phyloP scores from a whole-genome alignment of 1,140 invertebrate species.

The Polypedilum vanderplanki region DNA sequence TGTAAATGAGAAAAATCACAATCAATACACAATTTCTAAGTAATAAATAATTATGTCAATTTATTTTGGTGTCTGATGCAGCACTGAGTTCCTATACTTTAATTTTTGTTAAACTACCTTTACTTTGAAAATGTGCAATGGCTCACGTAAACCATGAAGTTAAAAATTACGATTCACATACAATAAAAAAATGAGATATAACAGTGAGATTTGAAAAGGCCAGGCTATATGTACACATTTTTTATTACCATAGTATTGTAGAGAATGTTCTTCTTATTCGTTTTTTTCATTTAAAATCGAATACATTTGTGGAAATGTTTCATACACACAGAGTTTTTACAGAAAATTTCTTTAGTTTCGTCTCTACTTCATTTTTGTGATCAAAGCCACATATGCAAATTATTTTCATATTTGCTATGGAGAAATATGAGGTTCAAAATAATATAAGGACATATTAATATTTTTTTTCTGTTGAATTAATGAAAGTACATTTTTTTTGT shows the following conservation, averaged over 20 bases:
- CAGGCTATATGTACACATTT: not conserved
- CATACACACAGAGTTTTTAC: no score
- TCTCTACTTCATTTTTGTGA: no score
- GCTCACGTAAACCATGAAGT: constrained; percentile 5
- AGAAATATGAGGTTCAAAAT: no score
- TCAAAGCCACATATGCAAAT: no score
- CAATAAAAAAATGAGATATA: not conserved
- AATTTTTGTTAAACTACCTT: not conserved
- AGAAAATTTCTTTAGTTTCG: no score
- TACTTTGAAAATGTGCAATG: not conserved
- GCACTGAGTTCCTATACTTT: not conserved
- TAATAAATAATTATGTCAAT: not conserved
- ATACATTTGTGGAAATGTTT: no score
- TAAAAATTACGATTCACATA: not conserved
- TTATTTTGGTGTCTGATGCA: not conserved
- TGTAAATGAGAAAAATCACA: not conserved
- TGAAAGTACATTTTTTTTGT: no score
- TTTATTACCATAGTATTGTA: not conserved
- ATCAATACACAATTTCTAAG: no score
- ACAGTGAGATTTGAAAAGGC: not conserved
- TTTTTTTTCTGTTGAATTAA: no score
- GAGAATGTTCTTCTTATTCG: not conserved
- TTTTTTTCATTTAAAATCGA: not conserved
- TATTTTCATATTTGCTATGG: no score
- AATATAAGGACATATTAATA: no score